phyloP scores from a whole-genome alignment of 2,888 invertebrate genomes.

The Sminthurinus aureus region DNA sequence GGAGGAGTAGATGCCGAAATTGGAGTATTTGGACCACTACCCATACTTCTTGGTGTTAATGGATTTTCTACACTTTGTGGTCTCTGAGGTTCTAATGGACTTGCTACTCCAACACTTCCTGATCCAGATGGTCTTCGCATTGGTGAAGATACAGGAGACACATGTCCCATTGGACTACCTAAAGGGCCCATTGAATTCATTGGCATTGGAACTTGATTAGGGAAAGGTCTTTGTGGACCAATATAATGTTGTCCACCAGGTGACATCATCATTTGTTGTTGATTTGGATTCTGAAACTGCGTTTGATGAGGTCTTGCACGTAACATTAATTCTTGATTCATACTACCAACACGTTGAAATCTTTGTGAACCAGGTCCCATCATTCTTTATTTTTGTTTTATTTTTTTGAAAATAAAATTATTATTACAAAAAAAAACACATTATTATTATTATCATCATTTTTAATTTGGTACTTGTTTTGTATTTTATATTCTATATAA shows the following conservation, averaged over 20 bases:
- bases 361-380: conserved; percentile 39
- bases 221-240: conserved; percentile 54
- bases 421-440: neutral
- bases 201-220: conserved; percentile 52
- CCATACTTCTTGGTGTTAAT: conserved; percentile 65
- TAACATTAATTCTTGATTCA: conserved; percentile 56
- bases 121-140: conserved; percentile 65
- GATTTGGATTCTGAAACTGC: conserved; percentile 47
- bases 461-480: neutral
- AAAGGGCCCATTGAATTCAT: conserved; percentile 57
- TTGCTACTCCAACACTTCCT: conserved; percentile 64
- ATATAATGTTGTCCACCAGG: conserved; percentile 45
- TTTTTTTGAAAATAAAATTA: neutral
- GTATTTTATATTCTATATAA: neutral
- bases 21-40: conserved; percentile 58
- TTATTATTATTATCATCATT: neutral
- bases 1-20: conserved; percentile 15
- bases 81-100: conserved; percentile 68
- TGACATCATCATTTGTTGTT: conserved; percentile 32
- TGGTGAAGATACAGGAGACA: conserved; percentile 58
- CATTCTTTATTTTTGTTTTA: conserved; percentile 31
- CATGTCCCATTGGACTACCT: conserved; percentile 56
- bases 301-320: conserved; percentile 50
- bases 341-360: conserved; percentile 53
- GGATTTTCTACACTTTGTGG: conserved; percentile 71